Conservation (phyloP, 2,113 vertebrate species). For the Periophthalmodon schlosseri region DNA sequence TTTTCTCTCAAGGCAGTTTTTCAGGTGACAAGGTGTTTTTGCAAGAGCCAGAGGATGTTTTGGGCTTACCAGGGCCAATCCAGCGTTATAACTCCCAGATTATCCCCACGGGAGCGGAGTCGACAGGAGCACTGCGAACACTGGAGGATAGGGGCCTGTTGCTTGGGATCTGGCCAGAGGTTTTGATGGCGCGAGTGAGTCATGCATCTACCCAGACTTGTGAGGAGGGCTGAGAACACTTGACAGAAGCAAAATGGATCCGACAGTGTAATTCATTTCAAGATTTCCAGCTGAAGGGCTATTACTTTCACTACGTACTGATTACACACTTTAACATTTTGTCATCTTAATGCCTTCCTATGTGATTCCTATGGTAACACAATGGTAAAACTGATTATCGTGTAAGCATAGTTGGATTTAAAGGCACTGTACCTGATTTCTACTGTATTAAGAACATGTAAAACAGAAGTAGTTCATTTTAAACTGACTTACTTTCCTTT, state of each 20-base stretch:
- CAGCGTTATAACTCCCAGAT: slow-evolving; percentile 33
- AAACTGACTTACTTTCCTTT: too few species aligned
- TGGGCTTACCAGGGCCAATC: slow-evolving; percentile 24
- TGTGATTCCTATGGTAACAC: too few species aligned
- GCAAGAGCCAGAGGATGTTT: slow-evolving; percentile 29
- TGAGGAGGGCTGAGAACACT: neutral
- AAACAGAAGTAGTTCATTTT: too few species aligned
- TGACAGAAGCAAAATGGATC: neutral
- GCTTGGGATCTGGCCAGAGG: slow-evolving; percentile 9
- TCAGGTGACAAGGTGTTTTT: slow-evolving; percentile 39
- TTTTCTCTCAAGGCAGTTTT: slow-evolving; percentile 31
- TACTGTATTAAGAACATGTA: too few species aligned
- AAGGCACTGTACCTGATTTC: too few species aligned
- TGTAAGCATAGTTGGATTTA: too few species aligned
- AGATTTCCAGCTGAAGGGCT: neutral
- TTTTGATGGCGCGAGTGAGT: slow-evolving; percentile 5
- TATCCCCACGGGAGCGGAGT: slow-evolving; percentile 10
- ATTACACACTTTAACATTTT: neutral
- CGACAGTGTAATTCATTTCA: neutral
- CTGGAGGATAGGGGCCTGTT: slow-evolving; percentile 31
- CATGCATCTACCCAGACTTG: neutral
- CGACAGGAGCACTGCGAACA: slow-evolving; percentile 19
- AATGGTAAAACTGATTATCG: too few species aligned
- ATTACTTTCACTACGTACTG: neutral
- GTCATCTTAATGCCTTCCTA: too few species aligned